Evolutionary conservation across 2,113 vertebrate genomes (phyloP), one percentile per base, ranked within the genome.

Genomic region (Nyctereutes procyonoides): DNA sequence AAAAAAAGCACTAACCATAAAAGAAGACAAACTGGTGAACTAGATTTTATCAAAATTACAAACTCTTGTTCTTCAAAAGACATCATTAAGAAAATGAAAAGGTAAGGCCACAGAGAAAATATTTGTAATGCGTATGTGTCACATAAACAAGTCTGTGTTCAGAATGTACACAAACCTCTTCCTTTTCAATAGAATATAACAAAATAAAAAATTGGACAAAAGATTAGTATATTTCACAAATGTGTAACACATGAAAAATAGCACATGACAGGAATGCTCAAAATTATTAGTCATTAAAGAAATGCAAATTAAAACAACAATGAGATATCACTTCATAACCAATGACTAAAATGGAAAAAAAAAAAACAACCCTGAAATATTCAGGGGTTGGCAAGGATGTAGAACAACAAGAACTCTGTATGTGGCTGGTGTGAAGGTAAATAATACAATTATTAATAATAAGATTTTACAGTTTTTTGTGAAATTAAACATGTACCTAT

Each of bases 1-100:
- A 71, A 35, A 71, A 91, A 91, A 79, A 53, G 10, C 12, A 95
- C 19, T 43, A 93, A 76, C 4, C 11, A 90, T 58, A 58, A 90
- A 87, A 19, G 20, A 94, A 94, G 95, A 62, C 67, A 94, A 77
- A 83, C 17, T 15, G 26, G 90, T 88, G 35, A 94, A 32, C 0
- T 62, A 6, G 22, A 56, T 67, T 84, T 86, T 91, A 94, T 69
- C 51, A 96, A 85, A 96, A 96, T 74, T 58, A 65, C 10, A 96
- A 95, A 88, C 19, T 74, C 22, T 1, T 84, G 1, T 56, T 91
- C 43, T 92, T 92, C 83, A 96, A 86, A 96, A 90, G 22, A 80
- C 43, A 82, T 62, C 82, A 96, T 67, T 60, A 82, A 67, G 53
- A 86, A 65, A 96, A 63, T 43, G 38, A 82, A 67, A 51, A 91